These are phyloP conservation scores for Urophycis tenuis DNA, from an alignment of 2,797 vertebrate genomes.

Conservation along the genomic window DNA sequence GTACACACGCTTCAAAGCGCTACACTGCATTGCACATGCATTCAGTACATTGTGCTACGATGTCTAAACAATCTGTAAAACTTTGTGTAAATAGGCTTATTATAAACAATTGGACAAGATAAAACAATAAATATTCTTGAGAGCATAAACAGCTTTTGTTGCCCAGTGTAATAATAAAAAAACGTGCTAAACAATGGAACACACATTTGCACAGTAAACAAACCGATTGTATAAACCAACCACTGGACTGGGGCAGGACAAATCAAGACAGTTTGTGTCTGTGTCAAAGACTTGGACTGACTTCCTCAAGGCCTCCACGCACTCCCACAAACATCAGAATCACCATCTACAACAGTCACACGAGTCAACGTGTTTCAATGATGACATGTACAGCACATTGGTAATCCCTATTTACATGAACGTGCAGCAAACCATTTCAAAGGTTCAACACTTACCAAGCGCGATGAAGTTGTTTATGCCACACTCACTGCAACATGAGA, in stretches of 20 bases:
- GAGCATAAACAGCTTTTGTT: background rate
- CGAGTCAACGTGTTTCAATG: too few species aligned
- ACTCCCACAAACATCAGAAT: background rate
- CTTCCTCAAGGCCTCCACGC: background rate
- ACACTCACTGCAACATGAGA: background rate
- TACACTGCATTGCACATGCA: background rate
- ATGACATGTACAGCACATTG: too few species aligned
- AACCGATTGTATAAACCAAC: constrained; percentile 2
- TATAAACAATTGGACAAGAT: background rate
- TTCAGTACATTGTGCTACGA: background rate
- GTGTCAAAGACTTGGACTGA: background rate
- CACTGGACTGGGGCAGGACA: background rate
- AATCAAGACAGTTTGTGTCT: background rate
- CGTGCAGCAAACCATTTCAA: too few species aligned
- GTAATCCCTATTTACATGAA: too few species aligned
- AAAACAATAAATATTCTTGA: background rate
- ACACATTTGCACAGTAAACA: background rate
- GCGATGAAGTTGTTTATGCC: background rate
- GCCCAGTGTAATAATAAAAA: background rate
- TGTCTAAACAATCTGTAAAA: background rate
- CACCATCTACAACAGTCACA: background rate
- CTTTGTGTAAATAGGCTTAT: too few species aligned
- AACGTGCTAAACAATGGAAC: background rate
- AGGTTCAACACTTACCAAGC: too few species aligned
- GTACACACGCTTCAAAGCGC: background rate